A percentile compares a stretch with the other conserved stretches of the same genome.
phyloP scores from a whole-genome alignment of 2,113 vertebrate species.

The Psephotus haematonotus region DNA sequence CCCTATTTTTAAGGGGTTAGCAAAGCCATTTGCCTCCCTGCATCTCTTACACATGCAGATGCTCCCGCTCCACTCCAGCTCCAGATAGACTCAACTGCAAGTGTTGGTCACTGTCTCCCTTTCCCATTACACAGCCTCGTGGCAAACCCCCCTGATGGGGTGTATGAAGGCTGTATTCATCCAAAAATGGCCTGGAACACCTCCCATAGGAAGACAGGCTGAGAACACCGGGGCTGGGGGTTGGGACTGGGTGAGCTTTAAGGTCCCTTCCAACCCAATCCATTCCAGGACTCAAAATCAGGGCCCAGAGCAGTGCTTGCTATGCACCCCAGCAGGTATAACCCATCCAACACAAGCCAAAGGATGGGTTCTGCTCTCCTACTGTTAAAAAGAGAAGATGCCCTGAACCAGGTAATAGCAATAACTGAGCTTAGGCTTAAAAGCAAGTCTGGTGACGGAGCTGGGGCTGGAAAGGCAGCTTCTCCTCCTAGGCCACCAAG shows the following conservation, averaged over 20 bases:
- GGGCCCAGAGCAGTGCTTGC: background rate
- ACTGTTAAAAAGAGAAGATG: background rate
- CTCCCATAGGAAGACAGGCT: background rate
- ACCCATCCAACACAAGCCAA: background rate
- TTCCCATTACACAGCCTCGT: background rate
- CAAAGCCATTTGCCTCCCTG: background rate
- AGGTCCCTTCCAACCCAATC: background rate
- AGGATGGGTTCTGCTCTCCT: background rate
- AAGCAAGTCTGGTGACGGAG: background rate
- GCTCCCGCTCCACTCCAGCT: background rate
- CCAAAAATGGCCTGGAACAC: background rate
- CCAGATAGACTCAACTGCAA: accelerated
- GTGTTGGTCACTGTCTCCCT: background rate
- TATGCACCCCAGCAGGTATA: background rate
- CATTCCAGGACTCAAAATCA: background rate
- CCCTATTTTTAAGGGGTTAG: accelerated
- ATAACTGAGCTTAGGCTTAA: background rate
- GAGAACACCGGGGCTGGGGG: background rate
- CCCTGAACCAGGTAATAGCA: background rate
- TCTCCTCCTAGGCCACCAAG: background rate
- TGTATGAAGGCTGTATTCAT: background rate
- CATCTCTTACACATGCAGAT: background rate
- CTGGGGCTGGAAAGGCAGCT: accelerated
- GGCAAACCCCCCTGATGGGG: background rate
- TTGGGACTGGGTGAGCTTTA: background rate